phyloP scores from a whole-genome alignment of 2,113 vertebrate species.

The Rhinolophus ferrumequinum region DNA sequence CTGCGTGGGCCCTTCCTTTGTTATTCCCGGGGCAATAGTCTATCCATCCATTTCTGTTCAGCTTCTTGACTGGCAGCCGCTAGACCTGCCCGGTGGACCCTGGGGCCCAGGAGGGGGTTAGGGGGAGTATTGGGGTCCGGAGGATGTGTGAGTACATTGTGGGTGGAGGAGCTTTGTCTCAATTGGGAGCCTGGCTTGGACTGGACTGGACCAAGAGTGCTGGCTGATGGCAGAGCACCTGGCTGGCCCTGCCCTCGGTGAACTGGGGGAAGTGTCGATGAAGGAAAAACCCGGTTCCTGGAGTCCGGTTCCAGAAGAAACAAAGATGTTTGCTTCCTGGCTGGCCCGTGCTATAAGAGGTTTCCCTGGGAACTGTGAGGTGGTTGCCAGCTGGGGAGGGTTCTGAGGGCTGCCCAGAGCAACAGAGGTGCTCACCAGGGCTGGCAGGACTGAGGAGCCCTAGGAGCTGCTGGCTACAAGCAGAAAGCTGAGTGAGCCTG shows the following conservation, averaged over 20 bases:
- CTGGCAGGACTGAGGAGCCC: background rate
- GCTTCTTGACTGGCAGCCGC: background rate
- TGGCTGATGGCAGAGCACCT: conserved; percentile 40
- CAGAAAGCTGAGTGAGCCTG: background rate
- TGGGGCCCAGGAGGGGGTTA: background rate
- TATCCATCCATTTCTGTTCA: conserved; percentile 41
- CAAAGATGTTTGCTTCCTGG: conserved; percentile 67
- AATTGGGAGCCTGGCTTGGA: background rate
- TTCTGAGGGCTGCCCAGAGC: conserved; percentile 30
- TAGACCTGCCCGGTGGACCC: conserved; percentile 63
- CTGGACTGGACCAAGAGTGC: background rate
- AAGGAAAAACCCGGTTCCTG: conserved; percentile 37
- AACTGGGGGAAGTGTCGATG: conserved; percentile 52
- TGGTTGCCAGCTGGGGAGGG: conserved; percentile 35
- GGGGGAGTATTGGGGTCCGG: background rate
- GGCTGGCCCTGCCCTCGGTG: background rate
- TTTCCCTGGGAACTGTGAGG: conserved; percentile 65
- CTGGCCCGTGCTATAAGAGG: background rate
- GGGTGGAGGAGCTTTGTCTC: background rate
- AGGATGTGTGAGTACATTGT: background rate
- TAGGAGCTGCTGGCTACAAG: background rate
- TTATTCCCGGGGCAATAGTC: conserved; percentile 54
- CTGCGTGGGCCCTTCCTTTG: conserved; percentile 71
- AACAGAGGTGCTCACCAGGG: background rate
- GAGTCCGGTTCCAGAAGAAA: conserved; percentile 70